These are phyloP conservation scores for Halichoerus grypus DNA, from an alignment of 2,113 vertebrate genomes.

Conservation along the genomic window DNA sequence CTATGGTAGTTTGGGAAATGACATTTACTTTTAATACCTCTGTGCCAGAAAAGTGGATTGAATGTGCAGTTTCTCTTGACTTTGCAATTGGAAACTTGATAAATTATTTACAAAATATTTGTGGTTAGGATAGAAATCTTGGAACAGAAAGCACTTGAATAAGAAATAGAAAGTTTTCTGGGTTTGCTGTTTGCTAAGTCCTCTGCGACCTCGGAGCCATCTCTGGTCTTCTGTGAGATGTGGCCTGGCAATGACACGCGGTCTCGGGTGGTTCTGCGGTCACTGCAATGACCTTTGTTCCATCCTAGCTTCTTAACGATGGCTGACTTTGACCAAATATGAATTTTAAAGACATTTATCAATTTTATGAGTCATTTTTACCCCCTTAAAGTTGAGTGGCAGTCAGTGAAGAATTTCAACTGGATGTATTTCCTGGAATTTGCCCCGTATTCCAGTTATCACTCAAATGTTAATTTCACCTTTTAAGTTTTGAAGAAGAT, in stretches of 20 bases:
- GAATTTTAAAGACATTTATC: not conserved
- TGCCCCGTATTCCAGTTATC: not conserved
- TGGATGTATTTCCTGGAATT: not conserved
- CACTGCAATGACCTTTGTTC: not conserved
- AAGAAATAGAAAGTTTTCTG: not conserved
- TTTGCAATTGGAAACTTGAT: not conserved
- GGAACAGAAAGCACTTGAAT: not conserved
- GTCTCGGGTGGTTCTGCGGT: not conserved
- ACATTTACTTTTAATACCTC: not conserved
- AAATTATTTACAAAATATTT: not conserved
- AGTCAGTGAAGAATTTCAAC: not conserved
- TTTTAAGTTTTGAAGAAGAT: not conserved
- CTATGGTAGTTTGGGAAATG: not conserved
- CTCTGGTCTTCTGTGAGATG: not conserved
- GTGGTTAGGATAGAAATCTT: not conserved
- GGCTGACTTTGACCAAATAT: not conserved
- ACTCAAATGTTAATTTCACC: not conserved
- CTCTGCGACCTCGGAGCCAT: not conserved
- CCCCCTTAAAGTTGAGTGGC: not conserved
- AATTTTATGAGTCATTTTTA: not conserved
- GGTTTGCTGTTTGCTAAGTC: not conserved
- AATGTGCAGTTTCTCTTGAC: not conserved
- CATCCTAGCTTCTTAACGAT: not conserved
- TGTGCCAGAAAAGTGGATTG: not conserved
- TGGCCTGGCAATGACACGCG: not conserved